phyloP scores from a whole-genome alignment of 1,140 invertebrate genomes.

The Phenacoccus solenopsis region DNA sequence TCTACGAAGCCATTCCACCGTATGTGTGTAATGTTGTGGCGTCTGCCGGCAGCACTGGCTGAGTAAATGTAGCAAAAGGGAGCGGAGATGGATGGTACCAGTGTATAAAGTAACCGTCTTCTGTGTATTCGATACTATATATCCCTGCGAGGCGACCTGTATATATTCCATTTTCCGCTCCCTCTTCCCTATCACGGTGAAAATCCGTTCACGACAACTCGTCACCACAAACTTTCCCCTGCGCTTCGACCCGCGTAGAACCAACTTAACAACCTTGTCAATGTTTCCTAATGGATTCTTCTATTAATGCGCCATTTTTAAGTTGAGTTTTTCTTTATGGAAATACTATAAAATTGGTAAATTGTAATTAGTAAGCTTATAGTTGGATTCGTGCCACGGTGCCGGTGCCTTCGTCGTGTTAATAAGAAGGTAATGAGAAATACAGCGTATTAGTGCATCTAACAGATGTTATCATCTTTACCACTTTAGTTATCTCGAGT shows the following conservation, averaged over 20 bases:
- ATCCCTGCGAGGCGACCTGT: not conserved
- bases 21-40: too few species aligned
- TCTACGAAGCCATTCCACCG: too few species aligned
- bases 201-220: not conserved
- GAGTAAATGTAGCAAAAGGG: too few species aligned
- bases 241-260: not conserved
- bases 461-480: too few species aligned
- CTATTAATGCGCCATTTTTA: not conserved
- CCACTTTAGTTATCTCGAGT: too few species aligned
- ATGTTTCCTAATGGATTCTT: constrained; percentile 2
- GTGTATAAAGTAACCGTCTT: not conserved
- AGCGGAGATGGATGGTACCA: too few species aligned
- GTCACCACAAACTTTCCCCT: constrained; percentile 1
- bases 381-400: too few species aligned
- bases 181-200: not conserved
- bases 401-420: too few species aligned
- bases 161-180: not conserved
- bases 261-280: not conserved
- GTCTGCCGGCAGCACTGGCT: too few species aligned
- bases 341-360: not conserved
- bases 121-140: not conserved
- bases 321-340: not conserved
- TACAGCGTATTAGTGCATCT: too few species aligned
- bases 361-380: too few species aligned
- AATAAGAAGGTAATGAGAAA: too few species aligned